Conservation (phyloP, 2,888 invertebrate genomes). For the Nephrotoma guestfalica region DNA sequence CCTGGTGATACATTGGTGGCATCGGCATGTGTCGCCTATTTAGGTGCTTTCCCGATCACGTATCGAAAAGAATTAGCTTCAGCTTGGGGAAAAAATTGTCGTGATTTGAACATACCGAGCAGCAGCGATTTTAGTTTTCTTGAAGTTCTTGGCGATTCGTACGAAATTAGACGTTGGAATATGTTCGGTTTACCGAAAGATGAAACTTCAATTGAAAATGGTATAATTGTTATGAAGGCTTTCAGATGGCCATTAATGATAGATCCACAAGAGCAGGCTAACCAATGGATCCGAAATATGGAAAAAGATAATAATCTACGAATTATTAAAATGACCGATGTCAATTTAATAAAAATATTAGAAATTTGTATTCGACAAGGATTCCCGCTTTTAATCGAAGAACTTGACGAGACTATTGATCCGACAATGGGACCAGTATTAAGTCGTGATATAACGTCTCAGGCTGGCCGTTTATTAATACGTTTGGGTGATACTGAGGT, state of each 20-base stretch:
- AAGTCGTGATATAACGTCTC: slow-evolving; percentile 54
- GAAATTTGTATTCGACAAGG: slow-evolving; percentile 71
- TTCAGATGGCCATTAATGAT: slow-evolving; percentile 84
- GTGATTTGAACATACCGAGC: slow-evolving; percentile 50
- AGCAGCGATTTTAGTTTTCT: slow-evolving; percentile 54
- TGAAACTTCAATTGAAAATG: slow-evolving; percentile 80
- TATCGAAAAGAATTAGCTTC: slow-evolving; percentile 52
- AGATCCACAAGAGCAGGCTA: slow-evolving; percentile 92
- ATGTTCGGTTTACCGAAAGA: slow-evolving; percentile 78
- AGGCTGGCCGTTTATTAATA: slow-evolving; percentile 68
- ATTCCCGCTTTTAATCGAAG: slow-evolving; percentile 73
- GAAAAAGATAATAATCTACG: slow-evolving; percentile 59
- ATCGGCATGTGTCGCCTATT: slow-evolving; percentile 76
- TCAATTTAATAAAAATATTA: slow-evolving; percentile 55
- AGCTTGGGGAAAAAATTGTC: slow-evolving; percentile 55
- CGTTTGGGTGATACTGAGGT: slow-evolving; percentile 75
- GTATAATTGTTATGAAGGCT: slow-evolving; percentile 70
- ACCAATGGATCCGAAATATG: slow-evolving; percentile 83
- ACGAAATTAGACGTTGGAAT: slow-evolving; percentile 81
- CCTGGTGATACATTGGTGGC: slow-evolving; percentile 79
- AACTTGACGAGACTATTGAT: slow-evolving; percentile 76
- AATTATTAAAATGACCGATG: slow-evolving; percentile 66
- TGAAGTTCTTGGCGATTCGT: slow-evolving; percentile 63
- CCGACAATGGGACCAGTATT: slow-evolving; percentile 74
- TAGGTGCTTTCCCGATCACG: slow-evolving; percentile 72